These are phyloP conservation scores for Buphagus erythrorhynchus DNA, from an alignment of 2,797 vertebrate species.

Conservation along the genomic window DNA sequence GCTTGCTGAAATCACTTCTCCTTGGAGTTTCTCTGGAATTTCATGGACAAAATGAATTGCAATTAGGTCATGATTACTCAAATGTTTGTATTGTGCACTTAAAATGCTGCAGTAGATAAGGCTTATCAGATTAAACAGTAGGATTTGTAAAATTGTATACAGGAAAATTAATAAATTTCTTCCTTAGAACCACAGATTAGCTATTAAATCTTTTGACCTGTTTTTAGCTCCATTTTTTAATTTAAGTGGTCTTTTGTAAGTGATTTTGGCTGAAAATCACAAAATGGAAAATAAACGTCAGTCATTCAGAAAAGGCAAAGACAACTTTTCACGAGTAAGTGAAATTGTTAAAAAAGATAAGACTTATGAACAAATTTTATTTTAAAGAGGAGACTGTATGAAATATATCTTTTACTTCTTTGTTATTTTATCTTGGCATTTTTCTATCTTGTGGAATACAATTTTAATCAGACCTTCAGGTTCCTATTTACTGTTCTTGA, in stretches of 20 bases:
- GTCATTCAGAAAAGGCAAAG: neutral
- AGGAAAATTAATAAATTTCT: neutral
- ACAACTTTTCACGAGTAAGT: neutral
- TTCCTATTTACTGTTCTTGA: neutral
- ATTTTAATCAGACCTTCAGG: neutral
- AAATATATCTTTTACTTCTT: neutral
- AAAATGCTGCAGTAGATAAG: neutral
- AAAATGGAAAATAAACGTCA: neutral
- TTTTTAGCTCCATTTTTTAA: neutral
- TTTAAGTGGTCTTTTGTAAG: neutral
- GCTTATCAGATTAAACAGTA: neutral
- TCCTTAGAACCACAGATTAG: neutral
- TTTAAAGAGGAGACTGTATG: neutral
- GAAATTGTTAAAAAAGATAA: neutral
- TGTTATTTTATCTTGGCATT: neutral
- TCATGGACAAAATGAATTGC: neutral
- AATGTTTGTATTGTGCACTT: neutral
- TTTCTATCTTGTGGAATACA: neutral
- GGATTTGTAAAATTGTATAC: neutral
- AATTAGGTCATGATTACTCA: slow-evolving; percentile 18
- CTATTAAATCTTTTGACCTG: neutral
- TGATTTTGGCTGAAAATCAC: neutral
- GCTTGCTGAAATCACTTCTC: slow-evolving; percentile 3
- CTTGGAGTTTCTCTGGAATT: neutral
- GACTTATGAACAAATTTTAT: neutral